phyloP scores from a whole-genome alignment of 1,140 invertebrate genomes.

The Acyrthosiphon pisum region DNA sequence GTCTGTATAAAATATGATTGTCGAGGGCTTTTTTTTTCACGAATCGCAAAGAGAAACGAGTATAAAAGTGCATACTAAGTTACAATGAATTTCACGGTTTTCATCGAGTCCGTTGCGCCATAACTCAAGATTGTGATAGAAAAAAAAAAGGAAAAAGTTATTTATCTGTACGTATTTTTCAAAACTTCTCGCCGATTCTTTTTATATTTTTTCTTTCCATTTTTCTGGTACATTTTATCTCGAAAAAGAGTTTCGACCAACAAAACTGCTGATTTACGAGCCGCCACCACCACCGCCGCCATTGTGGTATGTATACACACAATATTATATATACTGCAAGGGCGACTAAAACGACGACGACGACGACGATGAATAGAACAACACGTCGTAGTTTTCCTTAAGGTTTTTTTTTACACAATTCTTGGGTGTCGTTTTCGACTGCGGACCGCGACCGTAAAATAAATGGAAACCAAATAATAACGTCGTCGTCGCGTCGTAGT shows the following conservation, averaged over 20 bases:
- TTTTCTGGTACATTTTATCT: slow-evolving; percentile 28
- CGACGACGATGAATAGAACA: neutral
- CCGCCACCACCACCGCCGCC: neutral
- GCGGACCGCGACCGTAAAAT: neutral
- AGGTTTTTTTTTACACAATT: neutral
- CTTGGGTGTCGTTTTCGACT: neutral
- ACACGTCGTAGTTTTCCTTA: neutral
- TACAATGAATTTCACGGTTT: neutral
- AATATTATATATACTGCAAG: neutral
- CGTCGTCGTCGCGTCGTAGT: neutral
- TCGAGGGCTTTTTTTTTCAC: neutral
- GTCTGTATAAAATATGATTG: neutral
- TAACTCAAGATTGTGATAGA: neutral
- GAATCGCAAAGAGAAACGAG: neutral
- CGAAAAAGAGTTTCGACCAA: neutral
- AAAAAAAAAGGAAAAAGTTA: neutral
- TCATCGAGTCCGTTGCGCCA: neutral
- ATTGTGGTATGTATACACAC: neutral
- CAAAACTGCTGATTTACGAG: slow-evolving; percentile 30
- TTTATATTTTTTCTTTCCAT: neutral
- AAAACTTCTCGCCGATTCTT: slow-evolving; percentile 6
- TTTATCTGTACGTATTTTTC: neutral
- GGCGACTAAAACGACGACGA: neutral
- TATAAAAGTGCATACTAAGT: neutral
- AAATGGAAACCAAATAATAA: neutral